phyloP scores from a whole-genome alignment of 2,797 vertebrate genomes.

The Sebastes diploproa region DNA sequence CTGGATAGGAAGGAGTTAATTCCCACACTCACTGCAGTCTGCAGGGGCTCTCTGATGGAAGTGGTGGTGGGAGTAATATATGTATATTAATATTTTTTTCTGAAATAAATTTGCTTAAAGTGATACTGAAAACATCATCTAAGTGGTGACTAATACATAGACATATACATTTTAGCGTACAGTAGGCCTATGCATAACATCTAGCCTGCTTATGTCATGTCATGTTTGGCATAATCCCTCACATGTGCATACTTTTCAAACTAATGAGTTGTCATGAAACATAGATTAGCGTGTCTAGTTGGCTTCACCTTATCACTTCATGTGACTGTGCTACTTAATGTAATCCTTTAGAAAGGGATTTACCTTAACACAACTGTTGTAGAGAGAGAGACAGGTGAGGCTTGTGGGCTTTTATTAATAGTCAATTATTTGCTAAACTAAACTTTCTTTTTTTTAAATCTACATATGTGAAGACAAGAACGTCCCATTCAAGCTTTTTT shows the following conservation, averaged over 20 bases:
- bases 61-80: not conserved
- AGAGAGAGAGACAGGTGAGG: slow-evolving; percentile 17
- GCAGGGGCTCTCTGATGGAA: slow-evolving; percentile 27
- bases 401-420: not conserved
- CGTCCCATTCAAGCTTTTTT: not conserved
- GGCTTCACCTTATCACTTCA: slow-evolving; percentile 47
- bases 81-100: not conserved
- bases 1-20: slow-evolving; percentile 81
- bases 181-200: not conserved
- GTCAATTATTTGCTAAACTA: not conserved
- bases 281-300: slow-evolving; percentile 3
- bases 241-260: not conserved
- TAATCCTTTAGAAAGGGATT: slow-evolving; percentile 77
- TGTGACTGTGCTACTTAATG: slow-evolving; percentile 70
- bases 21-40: slow-evolving; percentile 74
- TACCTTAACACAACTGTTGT: slow-evolving; percentile 65
- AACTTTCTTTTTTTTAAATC: not conserved
- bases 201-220: not conserved
- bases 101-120: not conserved
- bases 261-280: not conserved
- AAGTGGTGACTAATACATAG: not conserved
- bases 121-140: not conserved
- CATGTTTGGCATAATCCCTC: not conserved
- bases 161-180: not conserved
- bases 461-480: not conserved